Conservation (phyloP, 1,140 invertebrate genomes). For the Physella acuta region DNA sequence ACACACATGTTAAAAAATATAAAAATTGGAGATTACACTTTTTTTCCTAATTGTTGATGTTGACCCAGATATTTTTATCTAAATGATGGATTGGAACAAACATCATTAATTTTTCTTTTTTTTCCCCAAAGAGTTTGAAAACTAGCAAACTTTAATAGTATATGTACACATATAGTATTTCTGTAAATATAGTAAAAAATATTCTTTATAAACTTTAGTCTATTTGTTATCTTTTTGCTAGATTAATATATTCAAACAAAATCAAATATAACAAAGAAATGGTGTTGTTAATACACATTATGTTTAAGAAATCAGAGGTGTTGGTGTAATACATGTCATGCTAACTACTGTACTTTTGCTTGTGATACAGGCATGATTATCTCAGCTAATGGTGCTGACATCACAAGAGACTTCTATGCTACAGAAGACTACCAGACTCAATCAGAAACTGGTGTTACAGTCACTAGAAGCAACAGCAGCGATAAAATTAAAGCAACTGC, state of each 20-base stretch:
- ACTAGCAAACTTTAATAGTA: no score
- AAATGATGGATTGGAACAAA: no score
- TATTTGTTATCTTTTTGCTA: not conserved
- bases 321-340: not conserved
- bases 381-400: not conserved
- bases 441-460: not conserved
- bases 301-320: not conserved
- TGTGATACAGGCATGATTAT: slow-evolving; percentile 7
- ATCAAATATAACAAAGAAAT: not conserved
- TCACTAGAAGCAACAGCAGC: not conserved
- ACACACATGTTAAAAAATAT: not conserved
- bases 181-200: no score
- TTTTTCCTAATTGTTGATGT: no score
- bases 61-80: no score
- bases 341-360: no score
- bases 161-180: no score
- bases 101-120: no score
- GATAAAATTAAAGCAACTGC: not conserved
- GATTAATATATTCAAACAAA: not conserved
- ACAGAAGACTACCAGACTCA: not conserved
- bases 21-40: not conserved
- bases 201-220: no score
- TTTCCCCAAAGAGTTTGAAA: no score
- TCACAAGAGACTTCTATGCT: not conserved
- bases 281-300: not conserved